Evolutionary conservation across 2,797 vertebrate genomes (phyloP).

Genomic region (Neomorphus geoffroyi): DNA sequence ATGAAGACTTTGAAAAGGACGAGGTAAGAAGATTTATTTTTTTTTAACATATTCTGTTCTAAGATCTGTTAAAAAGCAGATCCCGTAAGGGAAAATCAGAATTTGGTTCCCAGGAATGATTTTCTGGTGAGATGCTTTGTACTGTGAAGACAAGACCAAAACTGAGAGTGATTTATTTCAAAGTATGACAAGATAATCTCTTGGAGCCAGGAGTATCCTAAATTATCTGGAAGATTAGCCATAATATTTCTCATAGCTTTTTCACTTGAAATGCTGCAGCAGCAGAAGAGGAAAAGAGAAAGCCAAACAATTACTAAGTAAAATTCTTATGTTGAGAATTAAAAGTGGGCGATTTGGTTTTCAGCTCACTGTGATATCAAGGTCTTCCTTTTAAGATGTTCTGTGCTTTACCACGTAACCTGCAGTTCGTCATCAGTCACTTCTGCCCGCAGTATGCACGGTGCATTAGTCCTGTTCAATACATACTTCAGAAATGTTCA

Average conservation of each 20-base stretch:
- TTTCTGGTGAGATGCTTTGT: neutral
- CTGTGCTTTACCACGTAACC: neutral
- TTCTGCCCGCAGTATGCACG: fast-evolving
- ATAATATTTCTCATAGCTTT: neutral
- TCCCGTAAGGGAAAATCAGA: neutral
- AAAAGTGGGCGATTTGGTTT: neutral
- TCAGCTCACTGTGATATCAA: neutral
- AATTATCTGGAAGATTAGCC: neutral
- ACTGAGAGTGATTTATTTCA: neutral
- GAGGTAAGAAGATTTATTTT: conserved; percentile 75
- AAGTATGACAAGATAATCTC: neutral
- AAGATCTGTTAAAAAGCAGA: neutral
- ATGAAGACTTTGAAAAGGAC: conserved; percentile 94
- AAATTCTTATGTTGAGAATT: neutral
- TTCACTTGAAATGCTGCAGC: neutral
- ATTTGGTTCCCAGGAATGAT: neutral
- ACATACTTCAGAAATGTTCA: fast-evolving
- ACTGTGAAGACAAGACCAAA: neutral
- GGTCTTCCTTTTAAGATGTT: neutral
- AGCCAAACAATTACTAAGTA: neutral
- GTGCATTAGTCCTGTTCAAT: neutral
- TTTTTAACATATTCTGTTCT: neutral
- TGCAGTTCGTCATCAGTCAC: neutral
- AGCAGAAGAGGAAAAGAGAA: neutral
- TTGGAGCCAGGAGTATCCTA: neutral